These are phyloP conservation scores for Cephus spinipes DNA, from an alignment of 2,888 invertebrate species.

Conservation along the genomic window DNA sequence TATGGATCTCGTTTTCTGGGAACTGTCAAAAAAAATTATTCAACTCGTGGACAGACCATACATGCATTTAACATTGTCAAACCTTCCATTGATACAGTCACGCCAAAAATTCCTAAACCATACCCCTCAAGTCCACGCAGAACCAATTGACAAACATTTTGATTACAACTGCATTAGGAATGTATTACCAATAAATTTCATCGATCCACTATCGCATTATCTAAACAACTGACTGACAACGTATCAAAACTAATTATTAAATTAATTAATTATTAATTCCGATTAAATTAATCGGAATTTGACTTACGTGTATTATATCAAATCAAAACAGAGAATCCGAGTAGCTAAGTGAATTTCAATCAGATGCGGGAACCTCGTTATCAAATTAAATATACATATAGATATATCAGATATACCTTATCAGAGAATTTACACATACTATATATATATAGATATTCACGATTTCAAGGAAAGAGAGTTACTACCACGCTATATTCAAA, in stretches of 20 bases:
- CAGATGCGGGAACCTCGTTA: neutral
- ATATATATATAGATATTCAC: neutral
- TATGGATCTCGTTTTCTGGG: too few relatives aligned
- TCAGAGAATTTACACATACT: neutral
- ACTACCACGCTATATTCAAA: conserved; percentile 36
- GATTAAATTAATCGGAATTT: neutral
- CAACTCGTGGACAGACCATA: too few relatives aligned
- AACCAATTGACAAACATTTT: neutral
- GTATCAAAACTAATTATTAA: neutral
- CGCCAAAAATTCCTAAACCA: neutral
- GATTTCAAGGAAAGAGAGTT: conserved; percentile 31
- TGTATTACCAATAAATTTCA: neutral
- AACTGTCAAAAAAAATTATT: too few relatives aligned
- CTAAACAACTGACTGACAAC: neutral
- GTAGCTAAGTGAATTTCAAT: neutral
- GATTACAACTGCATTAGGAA: neutral
- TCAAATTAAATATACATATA: neutral
- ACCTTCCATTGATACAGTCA: neutral
- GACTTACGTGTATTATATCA: neutral
- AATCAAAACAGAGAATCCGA: neutral
- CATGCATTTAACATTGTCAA: neutral
- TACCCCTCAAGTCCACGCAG: neutral
- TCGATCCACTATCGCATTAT: neutral
- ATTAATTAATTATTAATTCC: too few relatives aligned
- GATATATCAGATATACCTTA: neutral